Conservation (phyloP, 2,888 invertebrate species). For the Drosophila prostipennis region DNA sequence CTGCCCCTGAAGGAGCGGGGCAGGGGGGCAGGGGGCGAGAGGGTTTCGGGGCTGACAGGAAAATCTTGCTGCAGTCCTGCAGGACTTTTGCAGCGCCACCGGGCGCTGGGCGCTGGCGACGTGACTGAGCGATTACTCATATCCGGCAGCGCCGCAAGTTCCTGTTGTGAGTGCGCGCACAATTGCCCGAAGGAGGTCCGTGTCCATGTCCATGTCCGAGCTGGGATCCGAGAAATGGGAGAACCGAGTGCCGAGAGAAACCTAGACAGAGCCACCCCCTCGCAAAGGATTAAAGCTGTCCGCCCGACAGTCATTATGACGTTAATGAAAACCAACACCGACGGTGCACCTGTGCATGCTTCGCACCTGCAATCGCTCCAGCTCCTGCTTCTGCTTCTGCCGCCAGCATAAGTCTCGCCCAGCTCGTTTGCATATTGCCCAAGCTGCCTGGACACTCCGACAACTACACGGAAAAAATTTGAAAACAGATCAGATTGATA, state of each 20-base stretch:
- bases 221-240: background rate
- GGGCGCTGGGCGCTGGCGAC: conserved; percentile 40
- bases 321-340: conserved; percentile 78
- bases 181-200: conserved; percentile 51
- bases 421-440: conserved; percentile 58
- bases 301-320: conserved; percentile 69
- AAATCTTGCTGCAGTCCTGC: conserved; percentile 63
- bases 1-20: conserved; percentile 9
- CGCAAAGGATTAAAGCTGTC: conserved; percentile 68
- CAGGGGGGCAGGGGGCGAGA: background rate
- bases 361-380: conserved; percentile 59
- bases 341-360: conserved; percentile 70
- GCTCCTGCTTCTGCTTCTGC: conserved; percentile 6
- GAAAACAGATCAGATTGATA: no score
- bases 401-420: conserved; percentile 38
- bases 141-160: conserved; percentile 73
- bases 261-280: conserved; percentile 11
- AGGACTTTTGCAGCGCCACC: conserved; percentile 49
- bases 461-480: no score
- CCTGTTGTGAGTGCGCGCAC: conserved; percentile 65
- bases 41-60: conserved; percentile 17
- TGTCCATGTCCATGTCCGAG: conserved; percentile 22
- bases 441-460: conserved; percentile 9
- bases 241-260: background rate
- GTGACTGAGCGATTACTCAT: conserved; percentile 78